Evolutionary conservation across 2,888 invertebrate genomes (phyloP), one percentile per base, ranked within the genome.

Genomic region (Sphaeridia pumilis): DNA sequence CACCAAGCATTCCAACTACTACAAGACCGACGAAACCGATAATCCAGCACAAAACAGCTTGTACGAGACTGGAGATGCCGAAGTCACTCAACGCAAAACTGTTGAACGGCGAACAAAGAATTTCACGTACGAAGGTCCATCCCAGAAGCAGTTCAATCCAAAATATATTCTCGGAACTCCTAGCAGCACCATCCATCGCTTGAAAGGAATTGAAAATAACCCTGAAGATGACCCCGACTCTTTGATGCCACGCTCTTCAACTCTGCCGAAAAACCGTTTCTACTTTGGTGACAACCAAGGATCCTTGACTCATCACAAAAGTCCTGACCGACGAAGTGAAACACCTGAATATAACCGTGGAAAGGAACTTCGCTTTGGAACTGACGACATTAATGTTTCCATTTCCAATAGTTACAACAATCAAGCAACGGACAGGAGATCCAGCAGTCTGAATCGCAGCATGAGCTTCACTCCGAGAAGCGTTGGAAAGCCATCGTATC

Each of bases 201-300:
- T 65, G 38, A 65, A 60, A 49, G 63, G 63, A 10, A 58, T 63
- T 35, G 65, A 65, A 45, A 58, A 57, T 17, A 58, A 58, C 1
- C 50, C 52, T 24, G 64, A 64, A 38, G 59, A 61, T 25, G 34
- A 48, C 21, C 45, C 53, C 1, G 57, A 59, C 46, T 47, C 48
- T 17, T n/a, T 20, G 2, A 27, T 20, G 5, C 4, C 22, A 12
- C 45, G 49, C 1, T 59, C 62, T 12, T 62, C 63, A 50, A 62
- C 65, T 4, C 38, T 65, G n/a, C 65, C 65, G 5, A 41, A 63
- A 21, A 41, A 61, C 7, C 58, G 62, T n/a, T 65, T 65, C 46
- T 65, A 65, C 49, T 65, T 65, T 50, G 65, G 65, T 1, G 65
- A 65, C 50, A 61, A 65, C 27, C 58, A 65, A 50, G 65, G 63